These are phyloP conservation scores for Amphiduros pacificus DNA, from an alignment of 2,888 invertebrate genomes.

Conservation along the genomic window DNA sequence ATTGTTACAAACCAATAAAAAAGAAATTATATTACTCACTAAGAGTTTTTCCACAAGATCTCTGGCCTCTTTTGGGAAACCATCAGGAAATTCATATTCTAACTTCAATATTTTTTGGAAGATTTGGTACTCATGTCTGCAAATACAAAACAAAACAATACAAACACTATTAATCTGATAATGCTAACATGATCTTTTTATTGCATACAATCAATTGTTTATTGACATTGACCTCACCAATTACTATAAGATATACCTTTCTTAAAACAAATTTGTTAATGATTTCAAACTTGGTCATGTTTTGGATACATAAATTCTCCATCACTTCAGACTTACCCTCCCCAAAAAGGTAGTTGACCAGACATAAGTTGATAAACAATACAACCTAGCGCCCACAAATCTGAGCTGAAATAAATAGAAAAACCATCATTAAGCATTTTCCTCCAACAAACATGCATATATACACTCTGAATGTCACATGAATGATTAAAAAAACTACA, in stretches of 20 bases:
- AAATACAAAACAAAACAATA: constrained; percentile 35
- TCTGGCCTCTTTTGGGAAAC: constrained; percentile 82
- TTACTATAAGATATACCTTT: too few relatives aligned
- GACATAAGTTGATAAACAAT: constrained; percentile 96
- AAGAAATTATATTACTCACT: constrained; percentile 62
- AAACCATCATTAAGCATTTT: neutral
- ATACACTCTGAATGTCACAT: too few relatives aligned
- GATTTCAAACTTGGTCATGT: too few relatives aligned
- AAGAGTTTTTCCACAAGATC: constrained; percentile 32
- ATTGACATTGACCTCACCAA: too few relatives aligned
- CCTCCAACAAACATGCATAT: too few relatives aligned
- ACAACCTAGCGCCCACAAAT: constrained; percentile 97
- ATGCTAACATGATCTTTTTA: neutral
- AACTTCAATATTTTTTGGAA: constrained; percentile 92
- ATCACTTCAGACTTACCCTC: constrained; percentile 61
- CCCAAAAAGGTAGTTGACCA: constrained; percentile 58
- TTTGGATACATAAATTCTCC: too few relatives aligned
- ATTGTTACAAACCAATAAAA: too few relatives aligned
- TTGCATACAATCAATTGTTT: too few relatives aligned
- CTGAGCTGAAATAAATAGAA: constrained; percentile 65
- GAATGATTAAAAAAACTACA: too few relatives aligned
- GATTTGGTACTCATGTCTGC: constrained; percentile 89
- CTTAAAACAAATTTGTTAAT: too few relatives aligned
- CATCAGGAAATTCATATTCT: constrained; percentile 89
- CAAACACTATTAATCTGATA: neutral